Conservation (phyloP, 2,797 vertebrate genomes). For the Kryptopterus vitreolus region DNA sequence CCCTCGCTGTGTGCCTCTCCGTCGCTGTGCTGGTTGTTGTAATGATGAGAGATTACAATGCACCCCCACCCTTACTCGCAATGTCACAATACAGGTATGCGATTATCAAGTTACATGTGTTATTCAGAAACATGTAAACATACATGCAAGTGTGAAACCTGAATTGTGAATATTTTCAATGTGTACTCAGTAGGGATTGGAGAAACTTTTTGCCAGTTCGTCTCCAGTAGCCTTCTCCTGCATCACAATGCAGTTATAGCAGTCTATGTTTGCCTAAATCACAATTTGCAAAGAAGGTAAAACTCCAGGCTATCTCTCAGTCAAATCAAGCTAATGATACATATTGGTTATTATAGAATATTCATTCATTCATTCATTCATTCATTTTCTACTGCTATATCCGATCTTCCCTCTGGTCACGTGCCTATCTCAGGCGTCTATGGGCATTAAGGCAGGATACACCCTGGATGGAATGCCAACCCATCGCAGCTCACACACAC, state of each 20-base stretch:
- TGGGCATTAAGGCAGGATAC: too few species aligned
- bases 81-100: conserved; percentile 82
- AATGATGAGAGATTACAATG: conserved; percentile 78
- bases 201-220: too few species aligned
- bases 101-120: neutral
- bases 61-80: conserved; percentile 68
- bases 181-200: neutral
- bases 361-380: neutral
- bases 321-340: neutral
- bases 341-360: neutral
- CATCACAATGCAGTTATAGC: neutral
- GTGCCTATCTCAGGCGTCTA: too few species aligned
- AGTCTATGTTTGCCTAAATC: neutral
- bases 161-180: neutral
- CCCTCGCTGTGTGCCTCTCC: conserved; percentile 80
- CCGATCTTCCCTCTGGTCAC: too few species aligned
- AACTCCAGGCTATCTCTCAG: neutral
- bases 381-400: too few species aligned
- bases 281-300: neutral
- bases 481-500: too few species aligned
- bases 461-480: too few species aligned
- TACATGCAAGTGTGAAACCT: neutral
- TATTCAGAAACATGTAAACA: neutral
- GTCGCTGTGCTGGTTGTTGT: conserved; percentile 85
- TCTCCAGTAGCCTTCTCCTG: neutral